Evolutionary conservation across 2,113 vertebrate genomes (phyloP).

Genomic region (Clupea harengus): DNA sequence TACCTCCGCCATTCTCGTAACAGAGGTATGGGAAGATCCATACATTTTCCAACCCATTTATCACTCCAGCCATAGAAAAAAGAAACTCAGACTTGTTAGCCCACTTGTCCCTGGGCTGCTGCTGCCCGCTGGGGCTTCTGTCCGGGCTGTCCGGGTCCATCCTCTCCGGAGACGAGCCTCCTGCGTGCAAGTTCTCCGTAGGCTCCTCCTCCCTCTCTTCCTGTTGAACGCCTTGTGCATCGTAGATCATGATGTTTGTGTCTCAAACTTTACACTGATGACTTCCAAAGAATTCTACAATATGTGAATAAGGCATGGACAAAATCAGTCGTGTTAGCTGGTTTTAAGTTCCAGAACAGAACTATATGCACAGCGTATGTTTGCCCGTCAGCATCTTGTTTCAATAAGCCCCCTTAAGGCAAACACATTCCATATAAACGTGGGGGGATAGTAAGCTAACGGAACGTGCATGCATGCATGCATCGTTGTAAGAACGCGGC

Average conservation of each 20-base stretch:
- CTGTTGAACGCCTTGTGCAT: neutral
- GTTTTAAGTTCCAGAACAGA: no score
- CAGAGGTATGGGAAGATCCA: conserved; percentile 93
- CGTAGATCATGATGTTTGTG: neutral
- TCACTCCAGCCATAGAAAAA: conserved; percentile 85
- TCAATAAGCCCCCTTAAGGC: no score
- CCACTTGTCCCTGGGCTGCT: conserved; percentile 81
- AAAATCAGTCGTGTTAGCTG: no score
- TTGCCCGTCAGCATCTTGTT: no score
- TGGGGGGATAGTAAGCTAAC: no score
- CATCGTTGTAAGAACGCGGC: no score
- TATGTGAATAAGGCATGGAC: no score
- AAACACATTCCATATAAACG: no score
- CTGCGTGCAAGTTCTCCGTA: neutral
- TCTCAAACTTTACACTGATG: no score
- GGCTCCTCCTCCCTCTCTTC: conserved; percentile 1
- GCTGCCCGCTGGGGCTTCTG: neutral
- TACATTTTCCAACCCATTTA: conserved; percentile 88
- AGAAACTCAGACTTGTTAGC: conserved; percentile 85
- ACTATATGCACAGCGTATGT: no score
- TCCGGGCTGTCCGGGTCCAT: neutral
- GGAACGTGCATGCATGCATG: no score
- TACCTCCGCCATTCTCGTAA: conserved; percentile 85
- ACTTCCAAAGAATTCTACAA: no score
- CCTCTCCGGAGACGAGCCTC: neutral